These are phyloP conservation scores for Fulmarus glacialis DNA, from an alignment of 2,113 vertebrate species.

Conservation along the genomic window DNA sequence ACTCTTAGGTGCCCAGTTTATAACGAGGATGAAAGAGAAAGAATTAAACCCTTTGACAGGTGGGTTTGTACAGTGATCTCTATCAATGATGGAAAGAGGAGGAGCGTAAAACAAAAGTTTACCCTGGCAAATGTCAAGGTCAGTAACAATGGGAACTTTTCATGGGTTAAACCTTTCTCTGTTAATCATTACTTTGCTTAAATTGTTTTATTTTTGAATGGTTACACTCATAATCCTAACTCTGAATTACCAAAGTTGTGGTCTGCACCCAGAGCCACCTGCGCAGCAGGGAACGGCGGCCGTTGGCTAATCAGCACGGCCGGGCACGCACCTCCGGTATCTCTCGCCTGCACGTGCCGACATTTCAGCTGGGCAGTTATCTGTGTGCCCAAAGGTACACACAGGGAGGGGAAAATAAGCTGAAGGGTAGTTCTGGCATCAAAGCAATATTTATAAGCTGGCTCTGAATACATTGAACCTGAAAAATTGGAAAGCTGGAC, in stretches of 20 bases:
- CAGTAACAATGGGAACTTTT: background rate
- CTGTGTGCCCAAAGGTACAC: background rate
- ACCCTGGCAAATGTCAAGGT: background rate
- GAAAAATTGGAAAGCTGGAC: background rate
- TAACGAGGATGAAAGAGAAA: background rate
- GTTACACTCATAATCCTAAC: background rate
- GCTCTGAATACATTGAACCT: background rate
- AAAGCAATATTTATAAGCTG: background rate
- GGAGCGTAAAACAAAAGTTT: background rate
- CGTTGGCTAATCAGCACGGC: background rate
- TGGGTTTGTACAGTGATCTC: background rate
- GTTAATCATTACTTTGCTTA: background rate
- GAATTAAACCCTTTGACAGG: background rate
- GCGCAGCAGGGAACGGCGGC: fast-evolving
- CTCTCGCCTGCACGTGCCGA: background rate
- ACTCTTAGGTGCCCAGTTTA: background rate
- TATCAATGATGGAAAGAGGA: background rate
- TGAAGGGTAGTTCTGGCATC: background rate
- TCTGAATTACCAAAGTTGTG: background rate
- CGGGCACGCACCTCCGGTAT: background rate
- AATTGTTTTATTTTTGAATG: background rate
- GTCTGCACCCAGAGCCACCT: background rate
- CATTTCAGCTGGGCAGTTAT: background rate
- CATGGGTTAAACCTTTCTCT: background rate
- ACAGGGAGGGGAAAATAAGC: background rate